These are phyloP conservation scores for Neocloeon triangulifer DNA, from an alignment of 1,140 invertebrate species.

Conservation along the genomic window DNA sequence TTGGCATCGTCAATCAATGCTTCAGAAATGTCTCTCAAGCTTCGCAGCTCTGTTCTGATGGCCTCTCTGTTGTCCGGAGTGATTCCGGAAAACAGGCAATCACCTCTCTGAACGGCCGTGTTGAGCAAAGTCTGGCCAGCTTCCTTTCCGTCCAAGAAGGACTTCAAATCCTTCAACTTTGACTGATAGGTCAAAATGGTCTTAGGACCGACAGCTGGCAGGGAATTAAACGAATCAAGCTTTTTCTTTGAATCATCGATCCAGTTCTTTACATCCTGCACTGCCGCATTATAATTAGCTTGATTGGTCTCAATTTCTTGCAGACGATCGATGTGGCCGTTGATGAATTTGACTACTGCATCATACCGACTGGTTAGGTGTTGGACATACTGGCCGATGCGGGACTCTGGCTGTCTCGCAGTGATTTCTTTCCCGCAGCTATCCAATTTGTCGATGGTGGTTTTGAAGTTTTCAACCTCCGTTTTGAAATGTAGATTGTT, in stretches of 20 bases:
- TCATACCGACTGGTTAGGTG: conserved; percentile 56
- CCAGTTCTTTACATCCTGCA: conserved; percentile 55
- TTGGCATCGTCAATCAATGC: conserved; percentile 61
- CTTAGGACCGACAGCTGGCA: conserved; percentile 35
- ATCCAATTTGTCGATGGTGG: conserved; percentile 39
- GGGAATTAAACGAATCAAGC: conserved; percentile 39
- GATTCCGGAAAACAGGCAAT: conserved; percentile 66
- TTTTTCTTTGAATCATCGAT: conserved; percentile 45
- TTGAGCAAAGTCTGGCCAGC: conserved; percentile 55
- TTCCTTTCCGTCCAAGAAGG: conserved; percentile 47
- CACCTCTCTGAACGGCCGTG: conserved; percentile 60
- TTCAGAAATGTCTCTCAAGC: conserved; percentile 62
- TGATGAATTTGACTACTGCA: conserved; percentile 44
- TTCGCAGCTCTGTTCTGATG: conserved; percentile 58
- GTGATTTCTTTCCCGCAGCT: conserved; percentile 45
- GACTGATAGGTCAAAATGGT: conserved; percentile 30
- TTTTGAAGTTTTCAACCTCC: conserved; percentile 34
- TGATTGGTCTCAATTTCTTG: conserved; percentile 39
- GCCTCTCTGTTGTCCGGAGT: conserved; percentile 64
- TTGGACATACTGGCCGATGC: conserved; percentile 53
- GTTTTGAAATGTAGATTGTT: conserved; percentile 37
- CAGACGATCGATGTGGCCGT: conserved; percentile 39
- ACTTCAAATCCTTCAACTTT: conserved; percentile 49
- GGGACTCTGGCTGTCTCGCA: conserved; percentile 52
- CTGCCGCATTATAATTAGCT: conserved; percentile 36